Base-by-base conservation (phyloP, 2,113 vertebrate species). In the Gnathonemus longibarbis region DNA sequence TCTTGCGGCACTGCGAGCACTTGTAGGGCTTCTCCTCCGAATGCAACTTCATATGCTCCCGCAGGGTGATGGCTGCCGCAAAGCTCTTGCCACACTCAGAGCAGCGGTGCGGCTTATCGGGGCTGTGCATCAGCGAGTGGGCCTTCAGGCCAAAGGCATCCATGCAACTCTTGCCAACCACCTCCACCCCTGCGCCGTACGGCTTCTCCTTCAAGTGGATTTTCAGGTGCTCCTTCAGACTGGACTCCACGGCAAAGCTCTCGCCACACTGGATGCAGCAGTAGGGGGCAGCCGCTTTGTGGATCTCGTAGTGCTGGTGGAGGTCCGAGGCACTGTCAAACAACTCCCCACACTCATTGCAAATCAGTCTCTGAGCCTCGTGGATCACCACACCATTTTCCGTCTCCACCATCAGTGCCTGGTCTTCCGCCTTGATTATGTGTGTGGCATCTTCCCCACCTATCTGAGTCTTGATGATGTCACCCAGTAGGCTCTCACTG, bases 1-100 rank as follows among this genome's bases (percentile, higher is more conserved):
- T 96, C 92, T 97, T 97, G 27, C 97, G 95, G 6, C 98, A 98
- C 92, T 98, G 97, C 0, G 96, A 96, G 90, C 98, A 98, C 94
- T 97, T 97, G 94, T 98, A 99, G 0, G 98, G 97, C 91, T 97
- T 95, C 94, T 98, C 97, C 0, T 97, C 98, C 0, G 97, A 98
- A 95, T 99, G 96, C 96, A 96, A 95, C 93, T 96, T 96, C 96
- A 96, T 96, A 83, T 96, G 96, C 92, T 96, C 96, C 87, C 96
- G 91, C 13, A 96, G 92, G 19, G 96, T 96, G 89, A 96, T 96
- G 86, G 96, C 96, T 0, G 96, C 96, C 0, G 96, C 96, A 53
- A 96, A 96, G 91, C 96, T 95, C 90, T 96, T 96, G 0, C 96
- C 96, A 0, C 96, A 96, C 90, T 96, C 96, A 0, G 95, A 95